Evolutionary conservation across 2,888 invertebrate species (phyloP).

Genomic region (Melanophora roralis): DNA sequence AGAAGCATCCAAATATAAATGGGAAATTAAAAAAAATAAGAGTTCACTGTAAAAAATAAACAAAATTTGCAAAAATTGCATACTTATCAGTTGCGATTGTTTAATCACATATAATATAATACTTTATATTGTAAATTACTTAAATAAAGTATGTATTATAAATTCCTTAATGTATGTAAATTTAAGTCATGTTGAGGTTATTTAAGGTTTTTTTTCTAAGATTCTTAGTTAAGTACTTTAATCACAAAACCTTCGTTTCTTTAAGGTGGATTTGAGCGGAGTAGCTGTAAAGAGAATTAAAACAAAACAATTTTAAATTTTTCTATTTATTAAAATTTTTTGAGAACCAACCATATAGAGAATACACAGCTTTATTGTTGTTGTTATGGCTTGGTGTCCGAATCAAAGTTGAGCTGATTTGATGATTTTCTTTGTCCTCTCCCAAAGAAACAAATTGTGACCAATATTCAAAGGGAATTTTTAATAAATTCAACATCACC

Average conservation of each 20-base stretch:
- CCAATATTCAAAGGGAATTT: constrained; percentile 87
- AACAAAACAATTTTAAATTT: neutral
- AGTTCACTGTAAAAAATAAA: constrained; percentile 16
- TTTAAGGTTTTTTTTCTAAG: neutral
- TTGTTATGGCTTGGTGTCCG: constrained; percentile 67
- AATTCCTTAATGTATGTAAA: constrained; percentile 6
- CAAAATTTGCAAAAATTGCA: neutral
- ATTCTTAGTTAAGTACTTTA: constrained; percentile 68
- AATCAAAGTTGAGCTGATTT: constrained; percentile 22
- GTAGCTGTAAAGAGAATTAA: constrained; percentile 68
- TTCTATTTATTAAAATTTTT: constrained; percentile 10
- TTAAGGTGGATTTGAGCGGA: constrained; percentile 74
- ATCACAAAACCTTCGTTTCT: constrained; percentile 75
- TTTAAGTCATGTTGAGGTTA: neutral
- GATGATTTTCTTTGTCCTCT: constrained; percentile 65
- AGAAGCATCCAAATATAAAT: neutral
- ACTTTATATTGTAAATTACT: neutral
- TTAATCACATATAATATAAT: constrained; percentile 5
- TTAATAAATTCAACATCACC: constrained; percentile 84
- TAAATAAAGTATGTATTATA: neutral
- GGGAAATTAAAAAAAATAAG: neutral
- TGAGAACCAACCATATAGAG: constrained; percentile 71
- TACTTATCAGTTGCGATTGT: neutral
- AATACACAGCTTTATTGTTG: constrained; percentile 67
- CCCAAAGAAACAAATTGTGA: constrained; percentile 71